Conservation (phyloP, 2,113 vertebrate genomes). For the Sporophila hypoxantha region DNA sequence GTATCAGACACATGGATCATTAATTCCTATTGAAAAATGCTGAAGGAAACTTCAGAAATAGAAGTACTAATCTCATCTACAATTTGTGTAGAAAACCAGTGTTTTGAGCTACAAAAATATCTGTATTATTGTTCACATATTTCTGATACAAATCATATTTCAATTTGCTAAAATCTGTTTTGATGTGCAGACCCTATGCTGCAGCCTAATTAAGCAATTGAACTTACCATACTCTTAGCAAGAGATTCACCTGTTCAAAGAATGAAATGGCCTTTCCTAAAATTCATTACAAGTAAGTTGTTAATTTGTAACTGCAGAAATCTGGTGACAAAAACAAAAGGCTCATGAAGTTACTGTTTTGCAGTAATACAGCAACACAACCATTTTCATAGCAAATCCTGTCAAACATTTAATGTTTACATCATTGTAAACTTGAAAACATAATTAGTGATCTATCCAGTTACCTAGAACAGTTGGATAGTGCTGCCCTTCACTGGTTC, state of each 20-base stretch:
- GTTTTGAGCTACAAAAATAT: neutral
- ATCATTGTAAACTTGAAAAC: neutral
- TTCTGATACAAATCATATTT: neutral
- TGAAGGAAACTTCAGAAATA: neutral
- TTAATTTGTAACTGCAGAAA: slow-evolving; percentile 2
- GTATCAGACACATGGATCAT: neutral
- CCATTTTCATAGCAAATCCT: neutral
- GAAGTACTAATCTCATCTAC: neutral
- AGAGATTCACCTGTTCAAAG: neutral
- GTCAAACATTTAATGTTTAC: neutral
- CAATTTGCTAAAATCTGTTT: neutral
- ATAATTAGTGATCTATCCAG: slow-evolving; percentile 20
- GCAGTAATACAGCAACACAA: neutral
- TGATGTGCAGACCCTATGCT: neutral
- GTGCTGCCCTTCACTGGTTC: slow-evolving; percentile 61
- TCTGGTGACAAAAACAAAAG: neutral
- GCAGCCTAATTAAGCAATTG: neutral
- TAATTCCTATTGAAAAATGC: neutral
- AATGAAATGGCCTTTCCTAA: neutral
- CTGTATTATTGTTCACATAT: neutral
- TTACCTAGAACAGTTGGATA: slow-evolving; percentile 36
- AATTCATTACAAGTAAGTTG: neutral
- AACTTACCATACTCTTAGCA: neutral
- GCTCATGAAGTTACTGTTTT: neutral
- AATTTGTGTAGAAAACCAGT: neutral